Evolutionary conservation across 2,113 vertebrate genomes (phyloP), one percentile per base, ranked within the genome.

Genomic region (Pelecanus crispus): DNA sequence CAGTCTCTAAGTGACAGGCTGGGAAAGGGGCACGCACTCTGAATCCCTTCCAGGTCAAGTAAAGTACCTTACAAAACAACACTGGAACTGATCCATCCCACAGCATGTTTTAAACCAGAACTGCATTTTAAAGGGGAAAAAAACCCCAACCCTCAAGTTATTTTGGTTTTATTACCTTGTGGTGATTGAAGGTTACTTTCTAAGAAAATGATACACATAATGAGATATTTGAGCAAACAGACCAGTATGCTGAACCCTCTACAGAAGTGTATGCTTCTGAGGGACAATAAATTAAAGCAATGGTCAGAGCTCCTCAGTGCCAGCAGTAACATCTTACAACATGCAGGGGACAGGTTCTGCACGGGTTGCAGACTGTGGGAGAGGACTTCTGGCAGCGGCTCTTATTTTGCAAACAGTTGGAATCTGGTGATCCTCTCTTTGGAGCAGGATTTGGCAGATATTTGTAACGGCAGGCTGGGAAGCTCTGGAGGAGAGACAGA

Each of bases 391-490:
- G 91, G 89, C 89, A 5, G 74, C 0, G 0, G 38, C 38, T 74
- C 67, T 58, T 95, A 93, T 95, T 97, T 95, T 96, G 97, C 91
- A 95, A 97, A 97, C 97, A 97, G 91, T 95, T 86, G 95, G 96
- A 97, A 96, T 95, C 58, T 82, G 91, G 93, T 92, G 91, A 87
- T 96, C 83, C 81, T 95, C 84, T 95, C 95, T 93, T 92, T 92
- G 94, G 94, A 95, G 93, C 79, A 95, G 75, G 84, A 81, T 94
- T 95, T 97, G 97, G 96, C 96, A 95, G 94, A 66, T 95, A 95
- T 90, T 87, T 90, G 7, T 74, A 73, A 70, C 5, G n/a, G 66
- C 91, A 95, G 81, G 85, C 74, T 90, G 91, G 87, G 91, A 90
- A 94, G 96, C 91, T 95, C 87, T 91, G 81, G 81, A 95, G 84